phyloP scores from a whole-genome alignment of 2,888 invertebrate genomes.

The Brenthis hecate region DNA sequence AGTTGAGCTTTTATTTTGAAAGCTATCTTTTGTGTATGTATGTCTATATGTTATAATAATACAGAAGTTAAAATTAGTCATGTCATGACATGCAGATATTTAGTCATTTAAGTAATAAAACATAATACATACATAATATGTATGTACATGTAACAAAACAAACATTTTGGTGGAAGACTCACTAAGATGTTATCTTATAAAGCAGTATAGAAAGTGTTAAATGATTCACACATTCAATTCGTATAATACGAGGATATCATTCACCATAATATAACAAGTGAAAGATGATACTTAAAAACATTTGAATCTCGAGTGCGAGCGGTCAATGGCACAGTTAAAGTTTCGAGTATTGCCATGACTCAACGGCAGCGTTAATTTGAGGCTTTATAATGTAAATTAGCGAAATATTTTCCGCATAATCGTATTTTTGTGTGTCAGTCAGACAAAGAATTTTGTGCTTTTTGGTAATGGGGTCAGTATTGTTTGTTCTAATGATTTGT shows the following conservation, averaged over 20 bases:
- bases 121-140: neutral
- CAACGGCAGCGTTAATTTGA: slow-evolving; percentile 46
- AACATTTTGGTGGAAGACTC: too few relatives aligned
- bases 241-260: slow-evolving; percentile 8
- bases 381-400: slow-evolving; percentile 51
- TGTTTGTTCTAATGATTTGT: slow-evolving; percentile 21
- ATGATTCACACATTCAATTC: neutral
- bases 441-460: slow-evolving; percentile 45
- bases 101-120: neutral
- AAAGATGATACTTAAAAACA: slow-evolving; percentile 19
- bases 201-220: slow-evolving; percentile 19
- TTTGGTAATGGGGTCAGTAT: slow-evolving; percentile 43
- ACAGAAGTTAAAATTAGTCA: neutral
- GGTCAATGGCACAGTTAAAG: slow-evolving; percentile 47
- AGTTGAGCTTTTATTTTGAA: too few relatives aligned
- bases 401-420: slow-evolving; percentile 45
- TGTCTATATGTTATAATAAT: too few relatives aligned
- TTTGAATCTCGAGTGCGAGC: slow-evolving; percentile 18
- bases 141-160: too few relatives aligned
- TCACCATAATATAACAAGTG: slow-evolving; percentile 13
- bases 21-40: too few relatives aligned
- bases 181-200: neutral
- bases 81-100: neutral
- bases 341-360: slow-evolving; percentile 42
- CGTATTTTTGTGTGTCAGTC: slow-evolving; percentile 48